Evolutionary conservation across 2,113 vertebrate species (phyloP), one percentile per base, ranked within the genome.

Genomic region (Reinhardtius hippoglossoides): DNA sequence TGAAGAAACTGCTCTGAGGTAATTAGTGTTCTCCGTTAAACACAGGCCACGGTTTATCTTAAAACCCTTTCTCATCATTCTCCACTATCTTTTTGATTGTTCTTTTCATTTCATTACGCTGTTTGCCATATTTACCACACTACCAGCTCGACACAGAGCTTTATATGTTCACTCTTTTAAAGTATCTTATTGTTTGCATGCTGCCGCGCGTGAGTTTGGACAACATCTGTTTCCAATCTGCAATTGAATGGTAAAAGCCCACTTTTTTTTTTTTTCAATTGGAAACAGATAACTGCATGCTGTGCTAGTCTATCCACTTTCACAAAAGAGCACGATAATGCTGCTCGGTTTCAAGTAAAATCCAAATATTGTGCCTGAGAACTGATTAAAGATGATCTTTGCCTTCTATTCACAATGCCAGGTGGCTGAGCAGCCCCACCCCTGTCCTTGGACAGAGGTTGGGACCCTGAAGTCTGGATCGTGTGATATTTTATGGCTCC

Each of bases 161-260:
- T 18, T 72, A 58, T 54, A 27, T 13, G 63, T 42, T 70, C 13
- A 58, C 21, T 77, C 54, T 44, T 21, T 48, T 77, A 40, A 42
- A 71, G 14, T 23, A 65, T 77, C 16, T 35, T 46, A 64, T 55
- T 50, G 35, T 69, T 76, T 67, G 74, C 27, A 76, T 81, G 0
- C 3, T 67, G 61, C 57, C 31, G 31, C 46, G 66, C 42, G 66
- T n/a, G 10, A 77, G 59, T 74, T 79, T 73, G 54, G n/a, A 50
- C 56, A 63, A 15, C 78, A 75, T 87, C 74, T 93, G 84, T 80
- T 88, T 88, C 69, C 67, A 88, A 80, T 90, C 67, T 68, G 76
- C 37, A 75, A 71, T 74, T 52, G 9, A 55, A 70, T 63, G 46
- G 46, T 73, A 60, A 83, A 72, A 82, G 24, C 61, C 63, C 35